These are phyloP conservation scores for Oryzaephilus surinamensis DNA, from an alignment of 1,140 invertebrate genomes.

Conservation along the genomic window DNA sequence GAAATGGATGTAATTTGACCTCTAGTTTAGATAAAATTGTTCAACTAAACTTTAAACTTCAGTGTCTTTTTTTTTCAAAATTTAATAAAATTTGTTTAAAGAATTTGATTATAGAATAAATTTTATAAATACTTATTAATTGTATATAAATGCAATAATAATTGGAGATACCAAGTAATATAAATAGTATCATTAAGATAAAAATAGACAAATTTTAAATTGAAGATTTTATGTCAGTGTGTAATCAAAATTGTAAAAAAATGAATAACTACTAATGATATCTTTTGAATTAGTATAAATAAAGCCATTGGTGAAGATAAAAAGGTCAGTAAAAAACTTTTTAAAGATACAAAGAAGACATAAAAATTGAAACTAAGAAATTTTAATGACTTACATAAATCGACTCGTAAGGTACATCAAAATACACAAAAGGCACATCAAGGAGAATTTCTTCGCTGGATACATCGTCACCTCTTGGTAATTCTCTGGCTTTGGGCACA, in stretches of 20 bases:
- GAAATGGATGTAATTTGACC: too few relatives aligned
- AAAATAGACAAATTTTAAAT: constrained; percentile 9
- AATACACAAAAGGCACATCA: constrained; percentile 35
- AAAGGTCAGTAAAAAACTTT: constrained; percentile 2
- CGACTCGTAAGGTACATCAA: constrained; percentile 24
- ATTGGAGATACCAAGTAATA: too few relatives aligned
- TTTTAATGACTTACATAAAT: constrained; percentile 31
- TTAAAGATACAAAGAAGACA: constrained; percentile 1
- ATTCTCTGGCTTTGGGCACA: constrained; percentile 16
- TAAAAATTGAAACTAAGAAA: constrained; percentile 2
- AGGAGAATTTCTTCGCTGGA: constrained; percentile 39
- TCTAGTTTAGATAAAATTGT: too few relatives aligned
- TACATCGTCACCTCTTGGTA: constrained; percentile 38
- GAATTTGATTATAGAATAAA: too few relatives aligned
- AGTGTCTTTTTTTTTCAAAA: background rate
- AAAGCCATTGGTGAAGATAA: constrained; percentile 5
- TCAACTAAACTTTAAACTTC: constrained; percentile 1
- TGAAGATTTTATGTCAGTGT: background rate
- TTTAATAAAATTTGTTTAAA: constrained; percentile 4
- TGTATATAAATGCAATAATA: too few relatives aligned
- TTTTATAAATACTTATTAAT: too few relatives aligned
- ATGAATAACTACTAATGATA: too few relatives aligned
- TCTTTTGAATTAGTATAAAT: constrained; percentile 1
- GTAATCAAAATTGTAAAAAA: too few relatives aligned
- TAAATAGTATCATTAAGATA: too few relatives aligned